Percentiles rank a stretch among this genome's conserved stretches.
phyloP scores from a whole-genome alignment of 2,888 invertebrate species.

The Cenopis cana region DNA sequence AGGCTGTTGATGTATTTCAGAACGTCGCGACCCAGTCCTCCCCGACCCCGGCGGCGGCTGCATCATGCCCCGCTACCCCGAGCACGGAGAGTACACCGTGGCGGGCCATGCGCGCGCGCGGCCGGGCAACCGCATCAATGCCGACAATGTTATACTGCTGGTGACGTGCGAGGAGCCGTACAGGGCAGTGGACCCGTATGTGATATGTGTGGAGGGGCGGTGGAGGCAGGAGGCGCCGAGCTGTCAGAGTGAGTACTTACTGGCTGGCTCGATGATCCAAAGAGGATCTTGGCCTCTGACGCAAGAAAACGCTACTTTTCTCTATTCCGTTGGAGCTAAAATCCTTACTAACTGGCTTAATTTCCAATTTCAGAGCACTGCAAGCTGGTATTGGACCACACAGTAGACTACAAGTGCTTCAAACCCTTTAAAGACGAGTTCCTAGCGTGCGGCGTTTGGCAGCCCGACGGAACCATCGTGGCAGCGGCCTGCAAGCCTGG shows the following conservation, averaged over 20 bases:
- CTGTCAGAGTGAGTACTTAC: constrained; percentile 16
- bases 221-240: not conserved
- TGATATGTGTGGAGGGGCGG: constrained; percentile 13
- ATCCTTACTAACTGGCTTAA: not conserved
- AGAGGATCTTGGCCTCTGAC: too few species aligned
- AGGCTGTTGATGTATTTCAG: not conserved
- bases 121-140: not conserved
- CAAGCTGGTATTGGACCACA: not conserved
- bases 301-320: too few species aligned
- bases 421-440: constrained; percentile 8
- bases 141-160: constrained; percentile 5
- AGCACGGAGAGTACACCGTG: constrained; percentile 16
- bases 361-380: constrained; percentile 9
- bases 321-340: too few species aligned
- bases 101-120: constrained; percentile 9
- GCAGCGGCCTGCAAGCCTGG: not conserved
- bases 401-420: constrained; percentile 8
- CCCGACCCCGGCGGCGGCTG: constrained; percentile 9
- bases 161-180: constrained; percentile 12
- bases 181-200: constrained; percentile 1
- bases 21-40: not conserved
- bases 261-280: too few species aligned
- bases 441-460: not conserved
- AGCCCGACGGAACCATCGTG: constrained; percentile 5
- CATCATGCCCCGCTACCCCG: constrained; percentile 3